Evolutionary conservation across 1,140 invertebrate species (phyloP), one percentile per base, ranked within the genome.

Genomic region (Metaphire vulgaris): DNA sequence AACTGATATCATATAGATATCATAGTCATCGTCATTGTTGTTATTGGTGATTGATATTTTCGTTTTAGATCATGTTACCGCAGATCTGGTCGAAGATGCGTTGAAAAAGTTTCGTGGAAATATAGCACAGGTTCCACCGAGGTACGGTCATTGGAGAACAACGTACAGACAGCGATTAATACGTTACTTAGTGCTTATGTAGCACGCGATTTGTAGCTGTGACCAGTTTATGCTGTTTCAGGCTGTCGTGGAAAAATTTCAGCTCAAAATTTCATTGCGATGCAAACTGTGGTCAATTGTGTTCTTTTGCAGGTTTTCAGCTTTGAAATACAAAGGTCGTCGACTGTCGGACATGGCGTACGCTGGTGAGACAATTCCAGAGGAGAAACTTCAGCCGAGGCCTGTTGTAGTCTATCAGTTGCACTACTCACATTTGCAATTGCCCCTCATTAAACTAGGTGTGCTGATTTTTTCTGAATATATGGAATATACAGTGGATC

Each of bases 301-400:
- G 41, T 15, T 74, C 1, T 67, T 30, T 74, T 30, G 1, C n/a
- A 76, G 74, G 28, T 76, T 70, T 64, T 76, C 74, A 2, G 74
- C 74, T 41, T n/a, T 76, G 74, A 76, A 76, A 68, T 70, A 70
- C 69, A 69, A 76, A 30, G 74, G 74, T 6, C 68, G 67, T 1
- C 66, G 74, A 26, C 33, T 76, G n/a, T 76, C 74, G 0, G 74
- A 76, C 68, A 69, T 76, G 21, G 74, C 68, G 14, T 70, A 70
- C 14, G 67, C 68, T 29, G 74, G 74, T 28, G 74, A 76, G 6
- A 33, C 74, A 2, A 69, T 76, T 26, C 74, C 74, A 16, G 31
- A 15, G 31, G 33, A 33, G 56, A 73, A 73, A 41, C 34, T 76
- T 31, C 66, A 15, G 28, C 67, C 74, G 1, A 32, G 74, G 28